These are phyloP conservation scores for Cossypha heuglini DNA, from an alignment of 2,797 vertebrate species.

Conservation along the genomic window DNA sequence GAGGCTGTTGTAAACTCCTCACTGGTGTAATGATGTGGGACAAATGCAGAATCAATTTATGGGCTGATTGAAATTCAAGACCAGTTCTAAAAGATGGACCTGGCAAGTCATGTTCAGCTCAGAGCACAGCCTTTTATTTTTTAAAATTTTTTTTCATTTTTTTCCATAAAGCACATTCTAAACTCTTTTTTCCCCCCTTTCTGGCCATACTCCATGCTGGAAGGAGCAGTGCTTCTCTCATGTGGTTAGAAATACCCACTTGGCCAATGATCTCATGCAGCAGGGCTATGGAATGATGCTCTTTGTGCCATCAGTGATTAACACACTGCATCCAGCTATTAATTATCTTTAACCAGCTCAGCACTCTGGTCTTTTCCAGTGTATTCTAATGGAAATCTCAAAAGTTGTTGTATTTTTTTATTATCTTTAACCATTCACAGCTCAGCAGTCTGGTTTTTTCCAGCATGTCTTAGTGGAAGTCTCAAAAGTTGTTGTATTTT, in stretches of 20 bases:
- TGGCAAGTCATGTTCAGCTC: neutral
- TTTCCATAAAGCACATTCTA: neutral
- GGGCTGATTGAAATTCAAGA: neutral
- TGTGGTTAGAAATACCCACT: slow-evolving; percentile 22
- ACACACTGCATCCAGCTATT: neutral
- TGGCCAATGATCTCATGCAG: slow-evolving; percentile 20
- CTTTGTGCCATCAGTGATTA: neutral
- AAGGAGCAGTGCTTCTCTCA: slow-evolving; percentile 1
- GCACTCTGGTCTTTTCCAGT: neutral
- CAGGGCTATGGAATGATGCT: neutral
- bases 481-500: neutral
- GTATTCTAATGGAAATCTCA: neutral
- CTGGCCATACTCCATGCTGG: neutral
- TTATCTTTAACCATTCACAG: neutral
- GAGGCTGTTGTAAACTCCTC: neutral
- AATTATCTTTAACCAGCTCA: neutral
- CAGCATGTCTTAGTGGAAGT: neutral
- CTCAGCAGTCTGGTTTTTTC: neutral
- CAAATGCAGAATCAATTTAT: neutral
- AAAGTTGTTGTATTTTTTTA: neutral
- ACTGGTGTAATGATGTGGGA: neutral
- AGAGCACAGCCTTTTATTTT: neutral
- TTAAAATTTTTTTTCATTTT: neutral
- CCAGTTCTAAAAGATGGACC: neutral
- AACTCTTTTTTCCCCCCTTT: neutral